Evolutionary conservation across 2,113 vertebrate genomes (phyloP), one percentile per base, ranked within the genome.

Genomic region (Sceloporus tristichus): DNA sequence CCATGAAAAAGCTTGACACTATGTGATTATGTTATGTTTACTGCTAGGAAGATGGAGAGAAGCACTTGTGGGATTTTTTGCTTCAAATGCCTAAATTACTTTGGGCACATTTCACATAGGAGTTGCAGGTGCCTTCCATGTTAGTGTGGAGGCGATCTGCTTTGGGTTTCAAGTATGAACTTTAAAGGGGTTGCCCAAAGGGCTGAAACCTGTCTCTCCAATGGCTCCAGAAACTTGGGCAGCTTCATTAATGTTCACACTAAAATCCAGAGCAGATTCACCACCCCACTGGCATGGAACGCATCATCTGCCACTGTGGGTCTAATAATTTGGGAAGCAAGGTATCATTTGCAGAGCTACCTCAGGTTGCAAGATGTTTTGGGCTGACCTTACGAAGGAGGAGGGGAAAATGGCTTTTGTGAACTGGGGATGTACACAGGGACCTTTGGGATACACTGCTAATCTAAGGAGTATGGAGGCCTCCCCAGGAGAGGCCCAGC

Each of bases 391-490:
- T 66, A 21, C 18, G 56, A 34, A 8, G 29, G 40, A 27, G 16
- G 65, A 70, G 65, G 29, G 18, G 68, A 38, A 18, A 42, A 23
- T 6, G 4, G 19, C 19, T 25, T 66, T 83, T 29, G 65, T n/a
- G 16, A 83, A 70, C 13, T 29, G 56, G 9, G 42, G 27, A 56
- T 74, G 27, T 14, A 54, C 54, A 56, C 29, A 84, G 29, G 48
- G 42, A 42, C 27, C 73, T 56, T 25, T 34, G 82, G 48, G 48
- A 74, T 84, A 73, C 27, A 34, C 19, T 74, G 53, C 70, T 84
- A 84, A 84, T 84, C 70, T 84, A 84, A 59, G n/a, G 1, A 53
- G 71, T 74, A n/a, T 53, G 13, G 82, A 74, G 34, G 70, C 5
- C 48, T 84, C 5, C 48, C 73, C 19, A 56, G 82, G 53, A n/a